Conservation (phyloP, 2,797 vertebrate species). For the Channa striata region DNA sequence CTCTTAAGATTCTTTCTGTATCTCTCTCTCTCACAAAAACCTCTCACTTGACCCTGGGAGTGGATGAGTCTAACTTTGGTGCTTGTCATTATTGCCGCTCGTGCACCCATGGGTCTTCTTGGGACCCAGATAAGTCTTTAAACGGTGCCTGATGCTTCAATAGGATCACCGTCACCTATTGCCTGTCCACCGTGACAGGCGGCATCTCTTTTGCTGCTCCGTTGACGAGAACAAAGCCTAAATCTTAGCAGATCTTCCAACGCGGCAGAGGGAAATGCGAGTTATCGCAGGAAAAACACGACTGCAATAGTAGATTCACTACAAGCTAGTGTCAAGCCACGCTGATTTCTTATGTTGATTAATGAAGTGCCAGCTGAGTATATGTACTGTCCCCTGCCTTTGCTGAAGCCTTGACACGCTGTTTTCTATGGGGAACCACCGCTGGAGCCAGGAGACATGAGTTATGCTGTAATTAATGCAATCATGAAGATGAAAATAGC, state of each 20-base stretch:
- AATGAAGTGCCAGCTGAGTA: conserved; percentile 82
- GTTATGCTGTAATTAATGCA: conserved; percentile 83
- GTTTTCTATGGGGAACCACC: conserved; percentile 80
- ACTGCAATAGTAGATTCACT: conserved; percentile 25
- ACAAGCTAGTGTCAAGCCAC: conserved; percentile 57
- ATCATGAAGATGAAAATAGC: conserved; percentile 85
- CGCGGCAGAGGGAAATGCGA: conserved; percentile 33
- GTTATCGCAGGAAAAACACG: conserved; percentile 54
- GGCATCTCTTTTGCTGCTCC: conserved; percentile 48
- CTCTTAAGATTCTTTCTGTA: conserved; percentile 34
- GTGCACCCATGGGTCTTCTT: conserved; percentile 56
- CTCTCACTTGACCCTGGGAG: conserved; percentile 52
- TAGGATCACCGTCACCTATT: conserved; percentile 61
- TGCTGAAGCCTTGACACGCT: conserved; percentile 74
- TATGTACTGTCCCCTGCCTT: conserved; percentile 73
- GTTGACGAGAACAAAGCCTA: conserved; percentile 49
- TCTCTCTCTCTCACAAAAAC: conserved; percentile 50
- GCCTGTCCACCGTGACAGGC: conserved; percentile 47
- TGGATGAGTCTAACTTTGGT: conserved; percentile 51
- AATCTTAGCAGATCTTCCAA: conserved; percentile 55
- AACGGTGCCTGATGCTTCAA: conserved; percentile 65
- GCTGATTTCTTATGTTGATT: conserved; percentile 81
- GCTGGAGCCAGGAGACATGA: conserved; percentile 72
- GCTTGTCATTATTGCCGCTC: conserved; percentile 58
- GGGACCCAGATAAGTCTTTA: conserved; percentile 55